phyloP scores from a whole-genome alignment of 1,140 invertebrate genomes.

The Asobara japonica region DNA sequence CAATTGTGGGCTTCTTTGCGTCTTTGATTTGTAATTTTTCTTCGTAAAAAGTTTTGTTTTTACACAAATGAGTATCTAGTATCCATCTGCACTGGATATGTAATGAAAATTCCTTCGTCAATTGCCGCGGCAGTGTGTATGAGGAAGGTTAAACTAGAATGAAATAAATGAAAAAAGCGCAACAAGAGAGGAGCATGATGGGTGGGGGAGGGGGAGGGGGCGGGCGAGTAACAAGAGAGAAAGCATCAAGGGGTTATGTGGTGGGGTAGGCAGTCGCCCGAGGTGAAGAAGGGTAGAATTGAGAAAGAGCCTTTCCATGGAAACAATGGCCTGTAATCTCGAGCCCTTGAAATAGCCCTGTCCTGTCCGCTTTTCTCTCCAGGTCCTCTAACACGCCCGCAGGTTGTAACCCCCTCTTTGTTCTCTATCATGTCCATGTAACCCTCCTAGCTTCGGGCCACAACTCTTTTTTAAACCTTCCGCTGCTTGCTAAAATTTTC shows the following conservation, averaged over 20 bases:
- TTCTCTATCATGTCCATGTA: too few species aligned
- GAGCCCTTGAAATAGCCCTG: constrained; percentile 59
- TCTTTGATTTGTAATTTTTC: neutral
- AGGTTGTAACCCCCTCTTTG: constrained; percentile 12
- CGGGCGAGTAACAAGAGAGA: neutral
- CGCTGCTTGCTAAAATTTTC: neutral
- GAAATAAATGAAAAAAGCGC: neutral
- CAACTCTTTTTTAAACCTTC: neutral
- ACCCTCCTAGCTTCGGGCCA: neutral
- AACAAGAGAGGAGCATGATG: constrained; percentile 1
- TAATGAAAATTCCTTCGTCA: neutral
- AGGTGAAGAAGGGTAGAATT: constrained; percentile 49
- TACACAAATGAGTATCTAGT: too few species aligned
- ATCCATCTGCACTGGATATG: neutral
- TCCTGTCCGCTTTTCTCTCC: constrained; percentile 17
- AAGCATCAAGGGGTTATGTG: constrained; percentile 20
- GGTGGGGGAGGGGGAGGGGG: neutral
- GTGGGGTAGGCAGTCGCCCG: constrained; percentile 38
- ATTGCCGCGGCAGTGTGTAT: neutral
- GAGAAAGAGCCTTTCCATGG: constrained; percentile 56
- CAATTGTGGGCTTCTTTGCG: neutral
- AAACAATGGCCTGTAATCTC: constrained; percentile 67
- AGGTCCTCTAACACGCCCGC: constrained; percentile 15
- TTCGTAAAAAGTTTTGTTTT: too few species aligned
- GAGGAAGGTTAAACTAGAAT: neutral